Base-by-base conservation (phyloP, 1,140 invertebrate genomes). In the Euwallacea fornicatus region DNA sequence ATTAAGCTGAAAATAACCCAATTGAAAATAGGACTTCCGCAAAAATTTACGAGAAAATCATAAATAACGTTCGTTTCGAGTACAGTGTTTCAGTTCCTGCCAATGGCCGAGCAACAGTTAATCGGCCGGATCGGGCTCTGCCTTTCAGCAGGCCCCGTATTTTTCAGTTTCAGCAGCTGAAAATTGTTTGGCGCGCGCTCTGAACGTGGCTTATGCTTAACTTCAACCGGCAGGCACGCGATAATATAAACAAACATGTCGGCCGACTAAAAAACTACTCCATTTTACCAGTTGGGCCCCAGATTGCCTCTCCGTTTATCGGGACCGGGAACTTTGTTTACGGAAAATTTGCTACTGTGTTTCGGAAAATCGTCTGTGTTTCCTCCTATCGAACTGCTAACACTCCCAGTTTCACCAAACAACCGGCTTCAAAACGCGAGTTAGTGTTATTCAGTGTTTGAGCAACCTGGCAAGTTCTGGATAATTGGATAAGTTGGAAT, bases 191-290 rank as follows among this genome's bases (percentile, higher is more conserved):
- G 68, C 74, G 71, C 74, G 74, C 76, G 66, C 74, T 72, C 60
- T 64, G 71, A 77, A 76, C 74, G 77, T 70, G 73, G 74, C 69
- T 76, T 75, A 77, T 78, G 78, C 74, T 75, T 78, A 73, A 69
- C 74, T 75, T 77, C 75, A 78, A 74, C 69, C 69, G 69, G 63
- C 55, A 71, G 69, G 62, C 69, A 77, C 74, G 76, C 76, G 73
- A 70, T 80, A 80, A 80, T 75, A 78, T 80, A 80, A 80, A 80
- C 78, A 80, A 80, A 78, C 76, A 78, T 78, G 76, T 75, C 76
- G 76, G 75, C 47, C 46, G 71, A 63, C 61, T 75, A 73, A 73
- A 75, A 75, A 73, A 75, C 74, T 73, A 69, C 59, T 73, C 69
- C 43, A 71, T 68, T 73, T 73, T 70, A 70, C 66, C 71, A 72